Conservation (phyloP, 1,140 invertebrate species). For the Trichogramma pretiosum region DNA sequence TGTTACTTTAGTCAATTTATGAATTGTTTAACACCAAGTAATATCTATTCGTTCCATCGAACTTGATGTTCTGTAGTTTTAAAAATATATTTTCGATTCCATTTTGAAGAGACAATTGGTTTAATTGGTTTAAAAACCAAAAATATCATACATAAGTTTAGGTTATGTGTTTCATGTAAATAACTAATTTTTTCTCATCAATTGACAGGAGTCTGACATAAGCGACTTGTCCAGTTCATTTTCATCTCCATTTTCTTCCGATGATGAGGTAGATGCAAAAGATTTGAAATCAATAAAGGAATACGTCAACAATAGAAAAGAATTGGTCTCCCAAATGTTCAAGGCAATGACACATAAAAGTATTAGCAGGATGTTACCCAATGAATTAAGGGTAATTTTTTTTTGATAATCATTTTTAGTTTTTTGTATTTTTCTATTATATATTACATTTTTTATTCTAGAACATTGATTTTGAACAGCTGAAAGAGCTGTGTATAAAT, state of each 20-base stretch:
- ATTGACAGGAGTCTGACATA: constrained; percentile 16
- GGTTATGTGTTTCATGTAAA: not conserved
- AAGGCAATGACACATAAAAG: constrained; percentile 42
- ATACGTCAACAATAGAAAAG: constrained; percentile 35
- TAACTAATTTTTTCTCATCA: not conserved
- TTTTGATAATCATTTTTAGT: not conserved
- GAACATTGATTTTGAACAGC: constrained; percentile 36
- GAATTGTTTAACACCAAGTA: too few relatives aligned
- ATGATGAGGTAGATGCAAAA: constrained; percentile 33
- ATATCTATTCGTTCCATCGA: too few relatives aligned
- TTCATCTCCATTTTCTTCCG: constrained; percentile 26
- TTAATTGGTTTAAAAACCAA: too few relatives aligned
- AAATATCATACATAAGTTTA: too few relatives aligned
- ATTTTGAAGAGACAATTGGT: too few relatives aligned
- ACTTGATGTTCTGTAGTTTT: too few relatives aligned
- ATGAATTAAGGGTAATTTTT: constrained; percentile 33
- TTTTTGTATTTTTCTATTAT: constrained; percentile 1
- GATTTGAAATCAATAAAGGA: constrained; percentile 43
- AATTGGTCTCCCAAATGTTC: constrained; percentile 39
- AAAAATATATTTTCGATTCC: too few relatives aligned
- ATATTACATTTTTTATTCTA: constrained; percentile 14
- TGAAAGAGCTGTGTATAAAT: constrained; percentile 39
- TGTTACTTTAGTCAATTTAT: too few relatives aligned
- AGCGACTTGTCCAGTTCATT: constrained; percentile 22
- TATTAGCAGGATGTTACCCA: constrained; percentile 43